These are phyloP conservation scores for Spea bombifrons DNA, from an alignment of 2,113 vertebrate species.

Conservation along the genomic window DNA sequence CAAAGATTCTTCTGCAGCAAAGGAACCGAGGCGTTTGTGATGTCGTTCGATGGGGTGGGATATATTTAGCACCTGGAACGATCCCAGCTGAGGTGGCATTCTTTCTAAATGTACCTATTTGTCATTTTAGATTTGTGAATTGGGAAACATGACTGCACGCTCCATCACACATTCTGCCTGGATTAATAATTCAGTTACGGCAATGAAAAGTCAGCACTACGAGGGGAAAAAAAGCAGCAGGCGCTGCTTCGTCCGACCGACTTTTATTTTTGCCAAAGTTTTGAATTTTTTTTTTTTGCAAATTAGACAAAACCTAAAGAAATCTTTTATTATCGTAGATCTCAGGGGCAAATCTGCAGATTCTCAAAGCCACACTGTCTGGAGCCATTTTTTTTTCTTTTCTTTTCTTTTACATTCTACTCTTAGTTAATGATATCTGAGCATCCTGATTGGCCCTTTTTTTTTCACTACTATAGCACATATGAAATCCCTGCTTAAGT, in stretches of 20 bases:
- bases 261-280: background rate
- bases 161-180: slow-evolving; percentile 40
- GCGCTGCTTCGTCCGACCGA: slow-evolving; percentile 12
- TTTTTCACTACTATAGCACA: too few species aligned
- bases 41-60: slow-evolving; percentile 26
- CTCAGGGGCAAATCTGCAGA: too few species aligned
- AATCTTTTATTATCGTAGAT: background rate
- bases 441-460: too few species aligned
- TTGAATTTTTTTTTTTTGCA: background rate
- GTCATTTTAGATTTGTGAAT: slow-evolving; percentile 45
- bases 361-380: too few species aligned
- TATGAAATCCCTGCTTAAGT: too few species aligned
- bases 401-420: too few species aligned
- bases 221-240: background rate
- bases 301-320: background rate
- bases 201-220: slow-evolving; percentile 38
- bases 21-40: slow-evolving; percentile 22
- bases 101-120: slow-evolving; percentile 41
- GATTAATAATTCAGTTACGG: slow-evolving; percentile 39
- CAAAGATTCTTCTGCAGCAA: slow-evolving; percentile 29
- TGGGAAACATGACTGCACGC: slow-evolving; percentile 35
- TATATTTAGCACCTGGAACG: slow-evolving; percentile 33
- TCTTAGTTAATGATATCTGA: too few species aligned
- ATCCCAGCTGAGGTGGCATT: slow-evolving; percentile 39
- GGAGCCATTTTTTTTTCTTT: too few species aligned